These are phyloP conservation scores for Tragulus kanchil DNA, from an alignment of 2,113 vertebrate genomes.

Conservation along the genomic window DNA sequence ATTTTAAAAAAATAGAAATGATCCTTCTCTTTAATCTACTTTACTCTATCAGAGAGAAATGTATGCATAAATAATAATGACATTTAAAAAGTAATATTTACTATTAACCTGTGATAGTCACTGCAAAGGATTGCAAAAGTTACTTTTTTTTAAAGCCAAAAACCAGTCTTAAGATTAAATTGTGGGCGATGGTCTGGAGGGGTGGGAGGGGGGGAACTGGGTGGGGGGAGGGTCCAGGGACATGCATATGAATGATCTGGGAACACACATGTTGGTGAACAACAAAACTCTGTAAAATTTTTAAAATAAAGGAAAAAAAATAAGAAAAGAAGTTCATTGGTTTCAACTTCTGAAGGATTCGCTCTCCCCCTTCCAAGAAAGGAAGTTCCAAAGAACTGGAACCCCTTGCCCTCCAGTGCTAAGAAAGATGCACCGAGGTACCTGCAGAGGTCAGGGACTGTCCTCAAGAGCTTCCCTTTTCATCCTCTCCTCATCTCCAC, in stretches of 20 bases:
- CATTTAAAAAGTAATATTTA: neutral
- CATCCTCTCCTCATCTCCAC: slow-evolving; percentile 2
- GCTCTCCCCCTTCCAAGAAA: neutral
- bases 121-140: neutral
- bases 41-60: neutral
- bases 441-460: slow-evolving; percentile 61
- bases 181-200: no score
- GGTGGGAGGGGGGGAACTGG: no score
- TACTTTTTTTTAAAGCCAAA: neutral
- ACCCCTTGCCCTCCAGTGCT: neutral
- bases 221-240: no score
- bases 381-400: slow-evolving; percentile 16
- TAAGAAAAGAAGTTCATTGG: neutral
- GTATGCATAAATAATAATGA: neutral
- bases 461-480: slow-evolving; percentile 57
- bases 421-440: slow-evolving; percentile 41
- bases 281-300: no score
- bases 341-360: neutral
- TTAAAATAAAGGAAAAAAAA: no score
- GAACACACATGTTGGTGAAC: no score
- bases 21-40: neutral
- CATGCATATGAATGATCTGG: no score
- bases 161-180: neutral
- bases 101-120: neutral
- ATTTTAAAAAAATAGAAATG: neutral